Percentiles rank a stretch among this genome's conserved stretches.
phyloP scores from a whole-genome alignment of 2,113 vertebrate species.

The Mus musculus region DNA sequence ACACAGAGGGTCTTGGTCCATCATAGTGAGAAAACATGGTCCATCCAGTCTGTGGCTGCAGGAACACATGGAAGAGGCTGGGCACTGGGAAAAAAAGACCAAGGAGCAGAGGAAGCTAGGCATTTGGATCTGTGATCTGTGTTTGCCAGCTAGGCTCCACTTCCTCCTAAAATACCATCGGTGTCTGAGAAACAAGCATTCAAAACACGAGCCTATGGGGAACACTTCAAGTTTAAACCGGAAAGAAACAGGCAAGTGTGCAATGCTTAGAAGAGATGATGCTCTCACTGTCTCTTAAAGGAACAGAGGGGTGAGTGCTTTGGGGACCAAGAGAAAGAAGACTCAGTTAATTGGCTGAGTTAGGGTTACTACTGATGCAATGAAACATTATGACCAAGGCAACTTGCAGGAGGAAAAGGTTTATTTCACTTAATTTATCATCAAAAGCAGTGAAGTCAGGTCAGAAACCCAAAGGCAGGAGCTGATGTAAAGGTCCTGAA shows the following conservation, averaged over 20 bases:
- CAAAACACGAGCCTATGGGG: no score
- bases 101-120: not conserved
- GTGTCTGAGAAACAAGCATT: not conserved
- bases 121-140: not conserved
- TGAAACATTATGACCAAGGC: not conserved
- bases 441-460: not conserved
- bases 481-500: not conserved
- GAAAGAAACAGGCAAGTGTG: not conserved
- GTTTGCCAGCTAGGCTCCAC: not conserved
- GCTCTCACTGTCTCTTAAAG: not conserved
- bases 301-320: accelerated
- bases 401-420: not conserved
- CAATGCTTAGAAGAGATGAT: not conserved
- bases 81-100: not conserved
- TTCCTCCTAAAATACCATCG: not conserved
- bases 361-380: not conserved
- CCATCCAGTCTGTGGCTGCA: not conserved
- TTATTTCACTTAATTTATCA: not conserved
- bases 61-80: not conserved
- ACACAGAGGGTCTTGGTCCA: not conserved
- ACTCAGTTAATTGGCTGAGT: not conserved
- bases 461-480: not conserved
- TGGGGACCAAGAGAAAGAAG: accelerated
- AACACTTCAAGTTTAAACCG: not conserved
- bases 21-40: not conserved